Evolutionary conservation across 2,113 vertebrate genomes (phyloP).

Genomic region (Craseonycteris thonglongyai): DNA sequence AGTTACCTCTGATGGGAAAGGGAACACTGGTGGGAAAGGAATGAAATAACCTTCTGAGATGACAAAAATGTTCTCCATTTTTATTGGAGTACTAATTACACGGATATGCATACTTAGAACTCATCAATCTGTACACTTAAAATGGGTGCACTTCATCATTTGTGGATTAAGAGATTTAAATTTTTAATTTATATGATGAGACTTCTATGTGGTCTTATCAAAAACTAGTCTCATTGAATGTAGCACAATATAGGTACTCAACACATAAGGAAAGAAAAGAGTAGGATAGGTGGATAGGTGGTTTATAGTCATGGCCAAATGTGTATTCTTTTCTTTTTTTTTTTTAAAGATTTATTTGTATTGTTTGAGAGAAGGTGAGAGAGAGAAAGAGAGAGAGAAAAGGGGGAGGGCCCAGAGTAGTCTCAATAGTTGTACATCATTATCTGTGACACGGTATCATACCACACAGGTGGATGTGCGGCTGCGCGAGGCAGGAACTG

Average conservation of each 20-base stretch:
- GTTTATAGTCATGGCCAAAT: not conserved
- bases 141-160: not conserved
- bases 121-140: not conserved
- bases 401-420: too few relatives aligned
- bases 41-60: not conserved
- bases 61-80: not conserved
- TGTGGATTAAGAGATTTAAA: not conserved
- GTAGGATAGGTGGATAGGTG: not conserved
- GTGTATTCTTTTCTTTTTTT: too few relatives aligned
- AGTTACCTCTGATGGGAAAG: not conserved
- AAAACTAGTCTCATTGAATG: not conserved
- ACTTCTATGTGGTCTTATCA: not conserved
- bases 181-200: not conserved
- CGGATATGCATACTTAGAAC: not conserved
- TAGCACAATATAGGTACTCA: not conserved
- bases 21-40: not conserved
- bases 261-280: not conserved
- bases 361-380: too few relatives aligned
- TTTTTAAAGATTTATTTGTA: too few relatives aligned
- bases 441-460: too few relatives aligned
- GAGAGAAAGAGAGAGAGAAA: too few relatives aligned
- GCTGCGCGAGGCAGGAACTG: too few relatives aligned
- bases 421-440: too few relatives aligned
- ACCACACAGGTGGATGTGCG: too few relatives aligned
- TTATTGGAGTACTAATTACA: not conserved